A percentile compares a stretch with the other conserved stretches of the same genome.
Evolutionary conservation across 2,113 vertebrate genomes (phyloP).

Genomic region (Barnardius zonarius): DNA sequence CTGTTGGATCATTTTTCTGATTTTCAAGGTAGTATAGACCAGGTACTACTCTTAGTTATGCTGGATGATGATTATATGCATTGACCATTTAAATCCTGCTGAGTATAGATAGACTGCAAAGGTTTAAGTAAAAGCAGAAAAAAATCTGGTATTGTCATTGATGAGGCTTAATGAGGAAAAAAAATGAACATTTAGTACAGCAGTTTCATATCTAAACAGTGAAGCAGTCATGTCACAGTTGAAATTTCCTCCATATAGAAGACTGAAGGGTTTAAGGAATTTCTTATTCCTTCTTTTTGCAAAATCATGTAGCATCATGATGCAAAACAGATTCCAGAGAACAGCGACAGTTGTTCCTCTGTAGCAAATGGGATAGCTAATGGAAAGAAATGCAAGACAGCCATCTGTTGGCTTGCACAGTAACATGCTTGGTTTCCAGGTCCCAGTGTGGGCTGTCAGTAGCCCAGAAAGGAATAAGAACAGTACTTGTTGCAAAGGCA

Average conservation of each 20-base stretch:
- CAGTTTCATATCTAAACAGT: not conserved
- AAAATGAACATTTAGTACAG: not conserved
- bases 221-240: not conserved
- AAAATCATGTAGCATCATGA: not conserved
- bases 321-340: not conserved
- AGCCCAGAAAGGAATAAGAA: not conserved
- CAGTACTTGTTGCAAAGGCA: not conserved
- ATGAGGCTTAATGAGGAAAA: not conserved
- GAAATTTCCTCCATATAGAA: not conserved
- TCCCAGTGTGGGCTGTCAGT: not conserved
- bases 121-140: not conserved
- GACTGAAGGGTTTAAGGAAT: not conserved
- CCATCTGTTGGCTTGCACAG: conserved; percentile 57
- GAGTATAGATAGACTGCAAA: not conserved
- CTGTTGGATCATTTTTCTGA: not conserved
- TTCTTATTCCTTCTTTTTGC: not conserved
- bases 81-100: not conserved
- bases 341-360: not conserved
- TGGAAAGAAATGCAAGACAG: conserved; percentile 64
- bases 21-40: not conserved
- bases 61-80: not conserved
- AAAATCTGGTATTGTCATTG: not conserved
- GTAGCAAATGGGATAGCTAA: not conserved
- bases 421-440: not conserved
- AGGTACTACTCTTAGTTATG: not conserved